Evolutionary conservation across 2,888 invertebrate species (phyloP), one percentile per base, ranked within the genome.

Genomic region (Pollenia amentaria): DNA sequence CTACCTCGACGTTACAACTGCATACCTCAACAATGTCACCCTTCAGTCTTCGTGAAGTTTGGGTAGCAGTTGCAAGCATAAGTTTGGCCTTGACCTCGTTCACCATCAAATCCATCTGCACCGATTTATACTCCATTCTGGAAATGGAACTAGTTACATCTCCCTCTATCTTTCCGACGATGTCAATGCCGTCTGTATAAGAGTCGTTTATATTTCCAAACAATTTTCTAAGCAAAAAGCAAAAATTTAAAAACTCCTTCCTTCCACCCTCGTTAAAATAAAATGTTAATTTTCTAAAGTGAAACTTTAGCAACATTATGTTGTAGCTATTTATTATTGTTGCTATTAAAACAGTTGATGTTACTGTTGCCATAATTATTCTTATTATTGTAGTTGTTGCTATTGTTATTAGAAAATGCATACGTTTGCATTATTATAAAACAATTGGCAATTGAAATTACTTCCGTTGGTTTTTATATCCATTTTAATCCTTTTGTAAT

Each of bases 391-490:
- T 51, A 29, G 46, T 64, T 79, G 72, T 48, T 69, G 75, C 65
- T 69, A 57, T 64, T 79, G 65, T 42, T 72, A 75, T 82, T 70
- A 75, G 48, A 87, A 84, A 77, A 55, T 87, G 84, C 87, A 84
- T 87, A 84, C 84, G 87, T 84, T 84, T 40, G 84, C 87, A 83
- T 83, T 87, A 85, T 85, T 85, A 75, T 82, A 78, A 81, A 87
- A 85, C 84, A 87, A 87, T 84, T 87, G 84, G 65, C 87, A 87
- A 85, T 84, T 87, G 87, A 85, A 85, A 85, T 83, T 87, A 82
- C 78, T 87, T 85, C 82, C 85, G 78, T 83, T 87, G 81, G 79
- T 75, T 85, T 87, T 81, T 81, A 29, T 29, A 85, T 85, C 44
- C 84, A 78, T 79, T 85, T 85, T 82, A 78, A 84, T 87, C 84